These are phyloP conservation scores for Limnothrissa miodon DNA, from an alignment of 2,113 vertebrate species.

Conservation along the genomic window DNA sequence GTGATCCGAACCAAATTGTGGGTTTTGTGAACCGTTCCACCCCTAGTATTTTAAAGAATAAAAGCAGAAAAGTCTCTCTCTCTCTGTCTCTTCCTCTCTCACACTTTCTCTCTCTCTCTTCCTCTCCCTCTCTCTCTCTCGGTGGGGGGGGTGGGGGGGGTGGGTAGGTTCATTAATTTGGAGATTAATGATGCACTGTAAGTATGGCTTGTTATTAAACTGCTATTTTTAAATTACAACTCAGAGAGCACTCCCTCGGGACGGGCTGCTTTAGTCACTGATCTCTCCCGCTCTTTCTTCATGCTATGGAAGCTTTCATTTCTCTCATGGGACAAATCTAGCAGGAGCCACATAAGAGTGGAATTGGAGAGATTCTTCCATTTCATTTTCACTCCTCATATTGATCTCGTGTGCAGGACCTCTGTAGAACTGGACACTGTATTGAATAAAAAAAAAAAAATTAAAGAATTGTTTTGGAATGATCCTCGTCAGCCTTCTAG, in stretches of 20 bases:
- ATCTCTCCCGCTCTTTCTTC: conserved; percentile 59
- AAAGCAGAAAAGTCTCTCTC: conserved; percentile 63
- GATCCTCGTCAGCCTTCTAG: no score
- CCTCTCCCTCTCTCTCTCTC: conserved; percentile 10
- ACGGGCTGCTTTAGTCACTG: conserved; percentile 74
- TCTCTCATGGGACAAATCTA: conserved; percentile 8
- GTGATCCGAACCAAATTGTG: no score
- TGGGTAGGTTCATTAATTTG: conserved; percentile 74
- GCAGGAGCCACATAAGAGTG: neutral
- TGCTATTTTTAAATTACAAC: conserved; percentile 80
- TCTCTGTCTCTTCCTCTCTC: conserved; percentile 12
- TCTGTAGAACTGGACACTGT: neutral
- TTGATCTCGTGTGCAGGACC: neutral
- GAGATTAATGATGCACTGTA: conserved; percentile 75
- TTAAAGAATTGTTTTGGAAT: no score
- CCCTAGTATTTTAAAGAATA: conserved; percentile 57
- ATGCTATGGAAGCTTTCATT: conserved; percentile 55
- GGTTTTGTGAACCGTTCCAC: no score
- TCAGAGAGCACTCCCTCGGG: conserved; percentile 74
- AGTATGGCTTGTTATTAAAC: conserved; percentile 78
- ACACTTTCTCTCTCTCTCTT: neutral
- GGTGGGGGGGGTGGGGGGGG: conserved; percentile 61
- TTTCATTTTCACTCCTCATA: neutral
- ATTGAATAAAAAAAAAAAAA: neutral
- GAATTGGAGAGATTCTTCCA: neutral